Base-by-base conservation (phyloP, 2,797 vertebrate genomes). In the Lutjanus campechanus region DNA sequence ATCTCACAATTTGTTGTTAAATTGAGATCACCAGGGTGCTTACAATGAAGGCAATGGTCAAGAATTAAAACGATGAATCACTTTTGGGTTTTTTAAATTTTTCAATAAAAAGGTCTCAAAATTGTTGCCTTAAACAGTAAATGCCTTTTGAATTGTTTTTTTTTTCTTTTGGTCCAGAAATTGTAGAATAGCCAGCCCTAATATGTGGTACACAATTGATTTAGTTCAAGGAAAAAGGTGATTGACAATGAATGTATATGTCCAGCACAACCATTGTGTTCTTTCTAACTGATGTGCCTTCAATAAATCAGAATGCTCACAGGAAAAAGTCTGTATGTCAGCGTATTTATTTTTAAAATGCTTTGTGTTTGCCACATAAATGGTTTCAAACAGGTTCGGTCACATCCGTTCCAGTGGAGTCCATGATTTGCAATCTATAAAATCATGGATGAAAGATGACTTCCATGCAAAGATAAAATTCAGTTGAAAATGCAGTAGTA, bases 201-300 rank as follows among this genome's bases (percentile, higher is more conserved):
- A 81, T 73, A 25, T 63, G 71, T 73, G 55, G 66, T 19, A 29
- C 10, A 69, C 71, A 56, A 22, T 11, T 66, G 69, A 80, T 85
- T 79, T 73, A 76, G 67, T 75, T 73, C 1, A 79, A 73, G 60
- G 25, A 47, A 76, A 65, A 83, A 86, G 41, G 73, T 84, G 67
- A 77, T 88, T 78, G 83, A 91, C 69, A 7, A 73, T 87, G 92
- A 92, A 94, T 91, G 91, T 93, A 90, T 51, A 68, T 90, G 84
- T 91, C 41, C 75, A 88, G 61, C 80, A 86, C 82, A 90, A 56
- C 29, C 85, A 62, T 82, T 84, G 76, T 92, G 73, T 92, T 85
- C 53, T 90, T 88, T 92, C 80, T 82, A 88, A 94, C 92, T 91
- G 81, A 94, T 85, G 95, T 96, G 95, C 94, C 95, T 96, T 96